A percentile compares a stretch with the other conserved stretches of the same genome.
Conservation (phyloP, 2,797 vertebrate genomes). For the Acanthornis magna region DNA sequence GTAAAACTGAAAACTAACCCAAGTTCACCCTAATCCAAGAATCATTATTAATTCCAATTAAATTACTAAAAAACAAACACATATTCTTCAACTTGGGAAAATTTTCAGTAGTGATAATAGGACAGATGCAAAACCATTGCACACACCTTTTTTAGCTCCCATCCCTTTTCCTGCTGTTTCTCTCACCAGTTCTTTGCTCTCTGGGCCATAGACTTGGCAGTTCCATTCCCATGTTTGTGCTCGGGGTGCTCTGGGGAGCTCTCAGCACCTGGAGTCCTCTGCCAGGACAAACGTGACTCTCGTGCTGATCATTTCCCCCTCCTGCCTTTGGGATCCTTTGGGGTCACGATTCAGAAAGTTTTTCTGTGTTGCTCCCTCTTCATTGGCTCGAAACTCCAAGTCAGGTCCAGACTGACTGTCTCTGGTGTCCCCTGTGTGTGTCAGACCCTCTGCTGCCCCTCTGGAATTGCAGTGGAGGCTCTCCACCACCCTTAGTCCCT, state of each 20-base stretch:
- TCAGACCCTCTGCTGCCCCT: fast-evolving
- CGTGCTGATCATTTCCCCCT: fast-evolving
- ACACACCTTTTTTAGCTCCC: not conserved
- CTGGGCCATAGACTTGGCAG: too few relatives aligned
- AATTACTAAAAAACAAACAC: not conserved
- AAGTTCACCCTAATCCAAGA: not conserved
- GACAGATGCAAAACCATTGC: not conserved
- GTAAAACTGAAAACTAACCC: not conserved
- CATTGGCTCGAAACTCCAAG: fast-evolving
- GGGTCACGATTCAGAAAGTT: fast-evolving
- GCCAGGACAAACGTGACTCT: fast-evolving
- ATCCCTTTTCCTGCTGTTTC: not conserved
- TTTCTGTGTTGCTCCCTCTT: not conserved
- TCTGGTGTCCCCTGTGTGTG: not conserved
- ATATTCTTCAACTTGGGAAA: not conserved
- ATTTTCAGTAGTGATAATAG: too few relatives aligned
- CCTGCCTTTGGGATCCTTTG: not conserved
- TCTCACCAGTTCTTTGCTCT: not conserved
- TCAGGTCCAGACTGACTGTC: fast-evolving
- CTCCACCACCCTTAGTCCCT: fast-evolving
- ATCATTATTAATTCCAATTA: not conserved
- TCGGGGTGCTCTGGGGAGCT: not conserved
- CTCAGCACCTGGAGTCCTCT: not conserved
- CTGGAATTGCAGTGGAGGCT: not conserved
- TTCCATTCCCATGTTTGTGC: not conserved